Conservation (phyloP, 92 coral and sea anemone genomes). For the Isaurus tuberculatus region DNA sequence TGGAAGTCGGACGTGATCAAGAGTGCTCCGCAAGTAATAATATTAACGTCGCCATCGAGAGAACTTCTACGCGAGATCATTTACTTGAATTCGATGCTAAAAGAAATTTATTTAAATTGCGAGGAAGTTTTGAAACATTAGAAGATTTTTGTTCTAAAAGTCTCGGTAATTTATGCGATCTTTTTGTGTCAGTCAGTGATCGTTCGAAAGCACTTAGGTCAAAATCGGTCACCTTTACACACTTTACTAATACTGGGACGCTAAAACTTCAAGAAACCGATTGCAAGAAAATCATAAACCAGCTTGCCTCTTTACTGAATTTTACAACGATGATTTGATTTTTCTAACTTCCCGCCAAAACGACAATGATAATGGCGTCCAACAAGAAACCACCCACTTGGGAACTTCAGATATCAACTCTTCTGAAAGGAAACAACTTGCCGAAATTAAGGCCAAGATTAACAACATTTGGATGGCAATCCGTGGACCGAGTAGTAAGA, state of each 20-base stretch:
- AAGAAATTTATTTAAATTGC: no score
- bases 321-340: slow-evolving; percentile 16
- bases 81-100: no score
- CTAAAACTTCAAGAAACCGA: neutral
- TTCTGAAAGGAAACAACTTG: slow-evolving; percentile 11
- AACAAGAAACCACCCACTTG: slow-evolving; percentile 10
- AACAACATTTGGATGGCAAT: neutral
- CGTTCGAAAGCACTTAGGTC: no score
- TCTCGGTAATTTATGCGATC: neutral
- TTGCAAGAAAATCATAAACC: slow-evolving; percentile 21
- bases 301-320: slow-evolving; percentile 21
- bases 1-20: no score
- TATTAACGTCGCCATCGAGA: no score
- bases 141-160: no score
- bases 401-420: slow-evolving; percentile 1
- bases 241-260: slow-evolving; percentile 19
- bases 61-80: no score
- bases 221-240: no score
- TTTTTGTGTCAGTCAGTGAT: slow-evolving; percentile 9
- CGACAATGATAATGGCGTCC: slow-evolving; percentile 29
- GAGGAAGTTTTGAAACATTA: neutral
- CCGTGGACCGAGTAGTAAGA: slow-evolving; percentile 3
- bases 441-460: neutral
- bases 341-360: slow-evolving; percentile 27
- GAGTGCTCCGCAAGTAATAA: no score